These are phyloP conservation scores for Cinara cedri DNA, from an alignment of 2,888 invertebrate species.

Conservation along the genomic window DNA sequence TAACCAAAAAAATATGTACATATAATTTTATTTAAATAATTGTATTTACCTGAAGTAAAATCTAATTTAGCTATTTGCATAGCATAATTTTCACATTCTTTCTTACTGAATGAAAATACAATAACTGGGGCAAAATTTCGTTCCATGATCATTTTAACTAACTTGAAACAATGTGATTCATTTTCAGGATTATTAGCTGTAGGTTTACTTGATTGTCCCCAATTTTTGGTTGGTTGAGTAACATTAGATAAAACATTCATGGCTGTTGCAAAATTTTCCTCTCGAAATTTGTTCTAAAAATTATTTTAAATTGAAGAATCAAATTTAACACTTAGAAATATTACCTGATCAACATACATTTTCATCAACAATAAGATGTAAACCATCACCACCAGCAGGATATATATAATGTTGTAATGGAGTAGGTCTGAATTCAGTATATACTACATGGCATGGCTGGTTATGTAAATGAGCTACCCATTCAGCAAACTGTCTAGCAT, in stretches of 20 bases:
- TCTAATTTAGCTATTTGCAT: slow-evolving; percentile 96
- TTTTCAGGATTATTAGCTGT: slow-evolving; percentile 62
- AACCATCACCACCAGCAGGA: slow-evolving; percentile 93
- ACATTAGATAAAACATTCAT: slow-evolving; percentile 82
- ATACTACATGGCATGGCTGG: slow-evolving; percentile 98
- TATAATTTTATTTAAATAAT: not conserved
- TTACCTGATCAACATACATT: slow-evolving; percentile 66
- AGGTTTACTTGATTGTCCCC: slow-evolving; percentile 49
- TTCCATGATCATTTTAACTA: slow-evolving; percentile 99
- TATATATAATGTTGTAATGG: slow-evolving; percentile 98
- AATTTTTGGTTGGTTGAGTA: slow-evolving; percentile 55
- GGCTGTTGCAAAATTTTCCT: slow-evolving; percentile 97
- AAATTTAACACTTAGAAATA: not conserved
- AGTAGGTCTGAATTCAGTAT: slow-evolving; percentile 96
- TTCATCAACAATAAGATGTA: slow-evolving; percentile 95
- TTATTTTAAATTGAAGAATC: not conserved
- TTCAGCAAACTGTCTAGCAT: slow-evolving; percentile 93
- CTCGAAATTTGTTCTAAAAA: slow-evolving; percentile 75
- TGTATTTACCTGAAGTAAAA: slow-evolving; percentile 79
- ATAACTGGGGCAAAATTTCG: slow-evolving; percentile 97
- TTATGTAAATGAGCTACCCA: slow-evolving; percentile 94
- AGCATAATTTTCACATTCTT: slow-evolving; percentile 96
- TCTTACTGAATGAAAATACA: slow-evolving; percentile 98
- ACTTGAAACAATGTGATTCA: slow-evolving; percentile 88
- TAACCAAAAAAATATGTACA: no score